A percentile compares a stretch with the other conserved stretches of the same genome.
These are phyloP conservation scores for Gonatopus flavifemur DNA, from an alignment of 1,140 invertebrate species.

Conservation along the genomic window DNA sequence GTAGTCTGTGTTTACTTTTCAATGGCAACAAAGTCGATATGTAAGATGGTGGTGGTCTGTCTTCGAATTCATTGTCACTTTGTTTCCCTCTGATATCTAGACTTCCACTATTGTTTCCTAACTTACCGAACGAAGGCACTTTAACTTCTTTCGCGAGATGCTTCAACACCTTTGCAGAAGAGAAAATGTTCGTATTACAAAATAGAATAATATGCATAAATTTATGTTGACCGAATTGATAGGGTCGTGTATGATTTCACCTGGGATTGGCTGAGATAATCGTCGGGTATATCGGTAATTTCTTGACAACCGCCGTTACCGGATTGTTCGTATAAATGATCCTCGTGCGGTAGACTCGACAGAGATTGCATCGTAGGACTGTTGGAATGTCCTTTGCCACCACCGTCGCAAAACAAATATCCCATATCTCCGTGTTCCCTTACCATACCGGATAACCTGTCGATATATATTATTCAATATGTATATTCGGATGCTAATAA, in stretches of 20 bases:
- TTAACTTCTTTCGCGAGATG: conserved; percentile 82
- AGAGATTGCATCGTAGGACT: conserved; percentile 55
- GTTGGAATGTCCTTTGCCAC: conserved; percentile 57
- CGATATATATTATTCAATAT: background rate
- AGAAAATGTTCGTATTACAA: background rate
- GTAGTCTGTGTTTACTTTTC: conserved; percentile 53
- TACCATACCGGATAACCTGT: conserved; percentile 49
- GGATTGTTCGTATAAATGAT: conserved; percentile 52
- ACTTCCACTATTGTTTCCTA: conserved; percentile 38
- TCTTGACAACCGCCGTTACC: conserved; percentile 64
- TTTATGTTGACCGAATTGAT: background rate
- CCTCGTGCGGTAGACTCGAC: conserved; percentile 50
- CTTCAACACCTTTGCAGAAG: conserved; percentile 68
- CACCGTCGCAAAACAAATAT: conserved; percentile 53
- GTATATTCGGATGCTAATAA: background rate
- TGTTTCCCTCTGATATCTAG: conserved; percentile 46
- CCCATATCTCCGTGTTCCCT: conserved; percentile 52
- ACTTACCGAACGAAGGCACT: conserved; percentile 55
- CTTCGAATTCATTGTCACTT: conserved; percentile 50
- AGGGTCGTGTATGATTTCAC: no score
- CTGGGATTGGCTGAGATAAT: conserved; percentile 79
- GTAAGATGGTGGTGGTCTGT: conserved; percentile 58
- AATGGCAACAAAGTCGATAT: conserved; percentile 49
- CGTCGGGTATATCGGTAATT: conserved; percentile 82
- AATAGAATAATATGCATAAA: background rate